Evolutionary conservation across 35 echinoderm and acorn worm genomes (phyloP).

Genomic region (Strongylocentrotus purpuratus): DNA sequence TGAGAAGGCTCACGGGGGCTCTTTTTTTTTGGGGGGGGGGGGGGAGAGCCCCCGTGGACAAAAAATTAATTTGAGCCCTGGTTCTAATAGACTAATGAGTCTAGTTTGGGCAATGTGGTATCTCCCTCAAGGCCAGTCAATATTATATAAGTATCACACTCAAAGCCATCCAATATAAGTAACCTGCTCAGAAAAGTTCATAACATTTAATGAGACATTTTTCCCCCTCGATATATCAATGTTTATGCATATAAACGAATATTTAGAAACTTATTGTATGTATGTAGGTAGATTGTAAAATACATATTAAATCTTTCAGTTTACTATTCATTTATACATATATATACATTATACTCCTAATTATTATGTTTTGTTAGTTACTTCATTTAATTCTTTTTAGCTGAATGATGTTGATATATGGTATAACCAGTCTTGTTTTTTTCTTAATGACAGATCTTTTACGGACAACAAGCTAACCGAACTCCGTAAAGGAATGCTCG

Average conservation of each 20-base stretch:
- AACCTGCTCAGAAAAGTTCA: background rate
- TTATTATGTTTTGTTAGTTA: background rate
- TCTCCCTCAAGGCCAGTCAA: no score
- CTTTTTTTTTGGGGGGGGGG: no score
- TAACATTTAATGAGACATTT: background rate
- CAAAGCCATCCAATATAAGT: background rate
- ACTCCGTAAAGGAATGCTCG: constrained; percentile 25
- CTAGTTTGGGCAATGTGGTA: no score
- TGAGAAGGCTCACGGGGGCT: no score
- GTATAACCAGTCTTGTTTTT: background rate
- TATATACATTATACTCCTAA: no score
- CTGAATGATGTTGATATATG: background rate
- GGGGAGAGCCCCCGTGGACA: no score
- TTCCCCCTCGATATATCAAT: background rate
- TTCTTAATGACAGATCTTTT: background rate
- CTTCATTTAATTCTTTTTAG: background rate
- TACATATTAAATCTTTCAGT: no score
- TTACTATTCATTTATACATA: background rate
- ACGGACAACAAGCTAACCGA: background rate
- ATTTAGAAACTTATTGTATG: no score
- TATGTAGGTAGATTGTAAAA: no score
- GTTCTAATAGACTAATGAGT: no score
- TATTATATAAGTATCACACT: no score
- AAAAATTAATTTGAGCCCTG: no score
- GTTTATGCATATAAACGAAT: background rate